Conservation (phyloP, 2,888 invertebrate species). For the Thysanoteuthis rhombus region DNA sequence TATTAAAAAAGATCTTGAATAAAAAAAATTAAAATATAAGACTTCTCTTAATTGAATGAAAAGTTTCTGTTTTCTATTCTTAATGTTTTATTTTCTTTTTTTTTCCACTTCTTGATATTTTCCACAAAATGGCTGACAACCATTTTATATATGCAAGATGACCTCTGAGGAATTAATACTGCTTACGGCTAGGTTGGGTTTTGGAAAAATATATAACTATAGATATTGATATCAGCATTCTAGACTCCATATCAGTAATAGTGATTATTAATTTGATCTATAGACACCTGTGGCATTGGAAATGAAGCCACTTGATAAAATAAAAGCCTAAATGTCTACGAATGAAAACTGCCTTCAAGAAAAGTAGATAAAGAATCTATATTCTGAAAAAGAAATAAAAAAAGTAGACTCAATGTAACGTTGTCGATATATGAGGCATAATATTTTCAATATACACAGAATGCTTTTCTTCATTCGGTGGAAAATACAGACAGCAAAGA, state of each 20-base stretch:
- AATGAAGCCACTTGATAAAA: not conserved
- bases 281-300: not conserved
- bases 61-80: not conserved
- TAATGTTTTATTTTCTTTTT: not conserved
- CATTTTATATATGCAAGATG: not conserved
- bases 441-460: too few species aligned
- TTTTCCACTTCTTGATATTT: not conserved
- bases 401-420: not conserved
- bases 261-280: not conserved
- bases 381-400: not conserved
- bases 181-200: not conserved
- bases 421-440: not conserved
- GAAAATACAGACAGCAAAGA: too few species aligned
- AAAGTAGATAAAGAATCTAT: not conserved
- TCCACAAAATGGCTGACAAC: not conserved
- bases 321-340: not conserved
- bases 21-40: not conserved
- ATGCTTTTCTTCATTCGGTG: not conserved
- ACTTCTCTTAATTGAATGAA: not conserved
- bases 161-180: not conserved
- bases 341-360: not conserved
- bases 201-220: not conserved
- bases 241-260: not conserved
- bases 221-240: not conserved
- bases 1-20: too few species aligned